These are phyloP conservation scores for Microtus ochrogaster DNA, from an alignment of 2,113 vertebrate species.

Conservation along the genomic window DNA sequence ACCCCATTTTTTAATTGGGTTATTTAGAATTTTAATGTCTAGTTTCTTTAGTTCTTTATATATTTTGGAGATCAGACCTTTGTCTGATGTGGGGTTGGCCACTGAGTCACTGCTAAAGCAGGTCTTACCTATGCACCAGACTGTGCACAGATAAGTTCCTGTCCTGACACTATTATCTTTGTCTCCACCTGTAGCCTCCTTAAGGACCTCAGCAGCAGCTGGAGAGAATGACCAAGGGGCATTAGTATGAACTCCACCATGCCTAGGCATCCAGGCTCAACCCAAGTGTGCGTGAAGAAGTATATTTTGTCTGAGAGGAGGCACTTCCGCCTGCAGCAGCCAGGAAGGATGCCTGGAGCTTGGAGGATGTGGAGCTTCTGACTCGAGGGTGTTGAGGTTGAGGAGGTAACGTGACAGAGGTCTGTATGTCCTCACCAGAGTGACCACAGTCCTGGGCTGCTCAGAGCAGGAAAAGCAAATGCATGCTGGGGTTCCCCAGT, in stretches of 20 bases:
- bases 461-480: background rate
- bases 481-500: background rate
- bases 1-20: no score
- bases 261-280: accelerated
- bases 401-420: no score
- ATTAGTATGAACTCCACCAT: background rate
- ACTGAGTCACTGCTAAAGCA: background rate
- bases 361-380: background rate
- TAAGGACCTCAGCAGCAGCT: no score
- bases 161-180: no score
- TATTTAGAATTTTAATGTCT: no score
- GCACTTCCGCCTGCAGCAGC: accelerated
- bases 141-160: no score
- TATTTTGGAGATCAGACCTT: no score
- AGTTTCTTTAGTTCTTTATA: no score
- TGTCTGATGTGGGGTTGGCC: no score
- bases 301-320: background rate
- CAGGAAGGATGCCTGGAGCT: background rate
- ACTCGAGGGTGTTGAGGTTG: background rate
- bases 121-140: background rate
- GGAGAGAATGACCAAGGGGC: no score
- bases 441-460: background rate
- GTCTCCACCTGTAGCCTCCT: no score
- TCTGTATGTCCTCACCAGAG: background rate
- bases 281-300: background rate